phyloP scores from a whole-genome alignment of 2,113 vertebrate species.

The Corythornis madagascariensis region DNA sequence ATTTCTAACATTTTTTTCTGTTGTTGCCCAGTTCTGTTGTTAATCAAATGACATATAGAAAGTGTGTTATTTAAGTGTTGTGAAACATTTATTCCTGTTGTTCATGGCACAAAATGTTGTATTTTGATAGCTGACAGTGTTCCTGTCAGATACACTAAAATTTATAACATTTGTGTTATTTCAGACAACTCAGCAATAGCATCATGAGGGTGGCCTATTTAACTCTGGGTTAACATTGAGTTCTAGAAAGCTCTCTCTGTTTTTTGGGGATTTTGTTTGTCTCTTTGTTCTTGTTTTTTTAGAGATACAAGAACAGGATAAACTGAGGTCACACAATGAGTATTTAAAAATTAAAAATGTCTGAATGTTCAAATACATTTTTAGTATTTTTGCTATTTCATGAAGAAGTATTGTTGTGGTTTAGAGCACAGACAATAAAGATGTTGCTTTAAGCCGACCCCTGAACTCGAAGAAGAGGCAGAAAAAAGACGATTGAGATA shows the following conservation, averaged over 20 bases:
- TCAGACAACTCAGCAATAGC: background rate
- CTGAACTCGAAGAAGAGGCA: no score
- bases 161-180: background rate
- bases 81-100: background rate
- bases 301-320: background rate
- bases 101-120: background rate
- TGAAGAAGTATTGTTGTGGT: background rate
- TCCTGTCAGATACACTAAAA: background rate
- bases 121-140: background rate
- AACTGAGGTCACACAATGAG: background rate
- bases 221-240: background rate
- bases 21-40: background rate
- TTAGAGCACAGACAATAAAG: no score
- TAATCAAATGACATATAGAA: background rate
- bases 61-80: background rate
- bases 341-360: background rate
- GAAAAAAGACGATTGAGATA: no score
- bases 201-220: background rate
- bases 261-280: no score
- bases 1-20: background rate
- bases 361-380: background rate
- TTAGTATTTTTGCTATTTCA: background rate
- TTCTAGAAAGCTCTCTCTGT: background rate
- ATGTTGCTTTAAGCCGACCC: no score
- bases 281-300: background rate